Conservation (phyloP, 2,797 vertebrate species). For the Halcyon badia region DNA sequence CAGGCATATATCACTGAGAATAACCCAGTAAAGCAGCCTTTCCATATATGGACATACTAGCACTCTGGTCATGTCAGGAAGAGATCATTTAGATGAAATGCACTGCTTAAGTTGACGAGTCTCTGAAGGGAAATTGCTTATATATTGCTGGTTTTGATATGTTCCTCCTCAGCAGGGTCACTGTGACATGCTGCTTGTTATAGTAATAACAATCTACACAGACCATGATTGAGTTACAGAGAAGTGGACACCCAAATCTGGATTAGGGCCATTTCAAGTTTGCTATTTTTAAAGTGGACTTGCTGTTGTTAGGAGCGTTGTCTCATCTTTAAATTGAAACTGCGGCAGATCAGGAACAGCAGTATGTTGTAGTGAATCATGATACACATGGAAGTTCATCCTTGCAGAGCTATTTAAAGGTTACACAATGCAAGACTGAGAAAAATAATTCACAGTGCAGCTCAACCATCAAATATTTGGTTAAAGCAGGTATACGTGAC, state of each 20-base stretch:
- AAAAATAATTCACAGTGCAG: neutral
- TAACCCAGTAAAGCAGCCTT: neutral
- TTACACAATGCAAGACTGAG: neutral
- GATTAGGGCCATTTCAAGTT: neutral
- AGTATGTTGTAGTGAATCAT: neutral
- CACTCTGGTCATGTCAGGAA: neutral
- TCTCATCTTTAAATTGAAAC: neutral
- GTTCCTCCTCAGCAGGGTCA: neutral
- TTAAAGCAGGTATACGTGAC: neutral
- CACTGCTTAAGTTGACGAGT: neutral
- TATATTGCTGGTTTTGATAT: neutral
- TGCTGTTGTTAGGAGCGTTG: neutral
- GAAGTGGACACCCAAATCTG: neutral
- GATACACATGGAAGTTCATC: neutral
- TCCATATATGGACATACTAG: neutral
- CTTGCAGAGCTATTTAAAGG: too few relatives aligned
- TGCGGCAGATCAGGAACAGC: neutral
- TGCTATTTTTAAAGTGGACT: neutral
- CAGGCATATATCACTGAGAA: neutral
- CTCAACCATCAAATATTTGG: neutral
- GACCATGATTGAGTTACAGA: neutral
- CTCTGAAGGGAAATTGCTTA: neutral
- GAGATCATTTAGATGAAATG: neutral
- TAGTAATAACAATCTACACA: neutral
- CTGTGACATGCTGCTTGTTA: neutral